phyloP scores from a whole-genome alignment of 2,797 vertebrate genomes.

The Alca torda region DNA sequence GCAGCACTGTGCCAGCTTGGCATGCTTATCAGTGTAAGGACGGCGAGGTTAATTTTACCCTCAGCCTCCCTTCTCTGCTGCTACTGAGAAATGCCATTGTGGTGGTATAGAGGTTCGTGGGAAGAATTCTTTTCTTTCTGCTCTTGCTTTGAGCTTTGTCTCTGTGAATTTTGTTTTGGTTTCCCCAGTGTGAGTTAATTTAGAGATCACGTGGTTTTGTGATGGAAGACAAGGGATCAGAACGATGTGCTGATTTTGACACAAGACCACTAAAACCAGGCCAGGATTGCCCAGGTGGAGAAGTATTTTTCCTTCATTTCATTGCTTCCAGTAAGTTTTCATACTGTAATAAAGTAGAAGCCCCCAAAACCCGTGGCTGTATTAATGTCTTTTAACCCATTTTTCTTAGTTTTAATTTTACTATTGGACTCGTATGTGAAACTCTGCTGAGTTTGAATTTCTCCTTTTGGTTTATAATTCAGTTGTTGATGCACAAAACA shows the following conservation, averaged over 20 bases:
- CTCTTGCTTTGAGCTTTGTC: background rate
- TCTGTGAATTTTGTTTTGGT: background rate
- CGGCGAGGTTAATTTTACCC: accelerated
- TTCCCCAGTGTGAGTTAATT: background rate
- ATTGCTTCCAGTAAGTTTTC: background rate
- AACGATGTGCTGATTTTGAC: background rate
- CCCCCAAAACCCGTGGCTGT: background rate
- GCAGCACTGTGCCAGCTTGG: background rate
- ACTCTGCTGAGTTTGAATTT: background rate
- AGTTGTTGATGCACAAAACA: background rate
- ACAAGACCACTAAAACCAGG: background rate
- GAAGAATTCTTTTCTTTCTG: background rate
- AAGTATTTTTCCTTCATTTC: background rate
- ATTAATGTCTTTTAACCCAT: background rate
- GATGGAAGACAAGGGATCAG: background rate
- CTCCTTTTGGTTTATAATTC: background rate
- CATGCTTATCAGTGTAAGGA: background rate
- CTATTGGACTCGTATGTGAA: background rate
- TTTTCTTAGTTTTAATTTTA: background rate
- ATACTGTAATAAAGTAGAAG: background rate
- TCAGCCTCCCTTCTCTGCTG: background rate
- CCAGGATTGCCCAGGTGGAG: background rate
- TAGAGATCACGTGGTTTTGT: background rate
- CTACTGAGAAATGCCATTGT: background rate
- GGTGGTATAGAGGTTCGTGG: background rate